Percentiles rank a stretch among this genome's conserved stretches.
Evolutionary conservation across 2,113 vertebrate species (phyloP).

Genomic region (Neolamprologus cancellatus): DNA sequence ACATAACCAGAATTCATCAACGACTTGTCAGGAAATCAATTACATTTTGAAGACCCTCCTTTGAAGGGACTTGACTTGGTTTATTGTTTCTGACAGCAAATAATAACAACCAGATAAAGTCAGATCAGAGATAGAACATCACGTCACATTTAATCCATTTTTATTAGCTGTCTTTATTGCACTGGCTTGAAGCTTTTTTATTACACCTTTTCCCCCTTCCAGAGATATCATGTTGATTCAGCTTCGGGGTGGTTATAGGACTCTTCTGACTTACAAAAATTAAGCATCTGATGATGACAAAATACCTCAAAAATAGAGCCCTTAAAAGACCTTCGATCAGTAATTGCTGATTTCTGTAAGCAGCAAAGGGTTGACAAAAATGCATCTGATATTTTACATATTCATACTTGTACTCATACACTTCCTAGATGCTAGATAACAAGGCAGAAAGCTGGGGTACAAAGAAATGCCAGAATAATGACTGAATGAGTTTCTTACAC

Average conservation of each 20-base stretch:
- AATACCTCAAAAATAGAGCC: neutral
- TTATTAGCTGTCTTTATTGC: neutral
- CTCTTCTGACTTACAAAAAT: neutral
- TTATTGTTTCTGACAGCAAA: neutral
- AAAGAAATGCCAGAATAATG: neutral
- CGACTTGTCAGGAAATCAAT: constrained; percentile 17
- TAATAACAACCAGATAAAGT: neutral
- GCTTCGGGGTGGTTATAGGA: neutral
- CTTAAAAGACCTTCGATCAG: neutral
- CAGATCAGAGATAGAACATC: neutral
- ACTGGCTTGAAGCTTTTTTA: neutral
- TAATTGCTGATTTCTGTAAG: neutral
- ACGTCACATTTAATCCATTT: neutral
- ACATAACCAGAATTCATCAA: constrained; percentile 15
- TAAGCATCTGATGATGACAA: neutral
- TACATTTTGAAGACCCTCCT: neutral
- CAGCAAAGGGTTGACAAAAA: neutral
- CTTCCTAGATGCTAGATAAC: neutral
- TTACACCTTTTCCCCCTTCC: neutral
- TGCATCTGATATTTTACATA: neutral
- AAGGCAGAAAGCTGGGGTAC: neutral
- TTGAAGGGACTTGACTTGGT: neutral
- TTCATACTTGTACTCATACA: neutral
- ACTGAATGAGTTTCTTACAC: neutral
- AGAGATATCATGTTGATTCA: neutral